phyloP scores from a whole-genome alignment of 2,888 invertebrate species.

The Loripinus fragilis region DNA sequence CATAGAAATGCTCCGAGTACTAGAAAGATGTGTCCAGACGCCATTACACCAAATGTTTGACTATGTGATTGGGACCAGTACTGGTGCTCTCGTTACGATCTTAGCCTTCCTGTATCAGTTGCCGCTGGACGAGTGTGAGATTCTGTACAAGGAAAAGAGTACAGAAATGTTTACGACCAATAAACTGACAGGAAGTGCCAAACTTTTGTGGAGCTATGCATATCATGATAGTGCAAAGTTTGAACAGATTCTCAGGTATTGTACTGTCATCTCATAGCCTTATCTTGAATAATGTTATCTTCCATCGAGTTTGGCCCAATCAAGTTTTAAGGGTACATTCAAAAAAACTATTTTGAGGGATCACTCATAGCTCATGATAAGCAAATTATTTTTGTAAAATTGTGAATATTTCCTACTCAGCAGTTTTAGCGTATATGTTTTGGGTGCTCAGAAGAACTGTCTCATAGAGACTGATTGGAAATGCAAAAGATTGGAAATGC shows the following conservation, averaged over 20 bases:
- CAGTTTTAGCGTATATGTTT: no score
- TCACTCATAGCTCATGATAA: no score
- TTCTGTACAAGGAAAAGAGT: conserved; percentile 83
- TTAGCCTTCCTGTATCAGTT: conserved; percentile 73
- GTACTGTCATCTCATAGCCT: no score
- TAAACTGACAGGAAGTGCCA: conserved; percentile 90
- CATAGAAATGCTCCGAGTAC: conserved; percentile 90
- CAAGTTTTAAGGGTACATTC: no score
- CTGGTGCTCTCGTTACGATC: conserved; percentile 84
- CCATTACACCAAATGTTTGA: conserved; percentile 92
- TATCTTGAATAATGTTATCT: no score
- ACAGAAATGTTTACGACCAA: conserved; percentile 88
- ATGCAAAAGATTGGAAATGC: no score
- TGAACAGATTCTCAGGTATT: conserved; percentile 89
- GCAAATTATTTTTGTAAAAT: no score
- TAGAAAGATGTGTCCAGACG: conserved; percentile 87
- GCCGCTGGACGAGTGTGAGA: conserved; percentile 86
- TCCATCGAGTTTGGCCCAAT: no score
- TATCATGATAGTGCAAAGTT: conserved; percentile 92
- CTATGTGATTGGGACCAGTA: conserved; percentile 87
- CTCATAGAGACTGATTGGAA: no score
- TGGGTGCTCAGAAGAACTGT: no score
- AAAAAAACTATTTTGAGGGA: no score
- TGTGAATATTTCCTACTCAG: no score
- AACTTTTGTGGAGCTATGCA: conserved; percentile 79